Percentiles rank a stretch among this genome's conserved stretches.
Conservation (phyloP, 1,140 invertebrate species). For the Listronotus bonariensis region DNA sequence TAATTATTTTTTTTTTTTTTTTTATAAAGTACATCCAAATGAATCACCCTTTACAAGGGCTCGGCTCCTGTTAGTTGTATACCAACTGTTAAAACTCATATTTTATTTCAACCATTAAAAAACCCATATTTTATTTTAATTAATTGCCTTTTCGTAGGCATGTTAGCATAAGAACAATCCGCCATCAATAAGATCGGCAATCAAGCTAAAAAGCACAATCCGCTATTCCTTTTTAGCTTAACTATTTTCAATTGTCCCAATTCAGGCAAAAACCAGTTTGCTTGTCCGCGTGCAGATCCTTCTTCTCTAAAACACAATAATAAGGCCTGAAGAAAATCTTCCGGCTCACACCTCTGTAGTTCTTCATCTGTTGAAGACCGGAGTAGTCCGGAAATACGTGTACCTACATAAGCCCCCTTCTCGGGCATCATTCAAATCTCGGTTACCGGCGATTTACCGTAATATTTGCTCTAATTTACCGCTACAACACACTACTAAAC, state of each 20-base stretch:
- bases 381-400: conserved; percentile 13
- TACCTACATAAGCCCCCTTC: conserved; percentile 2
- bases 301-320: conserved; percentile 35
- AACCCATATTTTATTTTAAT: too few species aligned
- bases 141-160: not conserved
- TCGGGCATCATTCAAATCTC: conserved; percentile 25
- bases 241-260: conserved; percentile 32
- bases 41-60: too few species aligned
- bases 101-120: too few species aligned
- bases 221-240: conserved; percentile 14
- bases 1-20: too few species aligned
- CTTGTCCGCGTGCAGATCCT: conserved; percentile 30
- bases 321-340: conserved; percentile 41
- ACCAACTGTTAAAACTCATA: too few species aligned
- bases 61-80: too few species aligned
- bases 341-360: conserved; percentile 42
- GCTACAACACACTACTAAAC: conserved; percentile 20
- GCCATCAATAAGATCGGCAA: not conserved
- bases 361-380: conserved; percentile 38
- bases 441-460: conserved; percentile 30
- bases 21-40: too few species aligned
- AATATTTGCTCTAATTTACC: conserved; percentile 39
- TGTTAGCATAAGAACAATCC: not conserved
- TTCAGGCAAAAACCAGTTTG: conserved; percentile 32
- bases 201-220: conserved; percentile 2